These are phyloP conservation scores for Crypturellus tataupa DNA, from an alignment of 2,797 vertebrate genomes.

Conservation along the genomic window DNA sequence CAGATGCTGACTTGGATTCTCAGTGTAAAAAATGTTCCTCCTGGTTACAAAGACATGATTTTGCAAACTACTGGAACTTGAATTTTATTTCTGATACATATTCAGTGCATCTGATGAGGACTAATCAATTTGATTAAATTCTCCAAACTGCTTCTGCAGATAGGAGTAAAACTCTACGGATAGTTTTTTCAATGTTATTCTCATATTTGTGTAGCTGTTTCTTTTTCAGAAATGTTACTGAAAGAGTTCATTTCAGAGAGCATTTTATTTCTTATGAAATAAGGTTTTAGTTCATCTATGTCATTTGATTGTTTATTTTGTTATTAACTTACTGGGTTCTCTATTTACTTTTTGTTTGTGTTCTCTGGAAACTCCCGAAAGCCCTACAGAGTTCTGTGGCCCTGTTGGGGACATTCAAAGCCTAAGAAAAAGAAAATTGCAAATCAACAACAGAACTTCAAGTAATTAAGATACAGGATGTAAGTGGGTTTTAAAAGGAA, in stretches of 20 bases:
- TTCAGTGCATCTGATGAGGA: conserved; percentile 44
- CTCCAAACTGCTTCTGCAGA: conserved; percentile 14
- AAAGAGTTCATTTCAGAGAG: not conserved
- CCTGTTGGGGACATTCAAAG: not conserved
- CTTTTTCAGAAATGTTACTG: not conserved
- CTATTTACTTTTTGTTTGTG: not conserved
- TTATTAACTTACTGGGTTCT: not conserved
- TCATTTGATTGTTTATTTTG: not conserved
- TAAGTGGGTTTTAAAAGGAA: not conserved
- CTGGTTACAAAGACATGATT: conserved; percentile 19
- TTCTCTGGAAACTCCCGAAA: not conserved
- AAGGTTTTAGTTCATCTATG: not conserved
- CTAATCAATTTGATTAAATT: conserved; percentile 34
- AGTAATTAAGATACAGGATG: not conserved
- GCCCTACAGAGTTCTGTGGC: not conserved
- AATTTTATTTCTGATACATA: conserved; percentile 36
- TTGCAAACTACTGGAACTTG: conserved; percentile 1
- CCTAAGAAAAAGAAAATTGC: not conserved
- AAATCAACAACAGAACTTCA: not conserved
- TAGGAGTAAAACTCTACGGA: not conserved
- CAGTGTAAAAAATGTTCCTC: conserved; percentile 5
- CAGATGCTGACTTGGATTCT: not conserved
- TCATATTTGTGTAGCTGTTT: not conserved
- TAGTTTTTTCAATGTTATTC: not conserved
- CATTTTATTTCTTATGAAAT: not conserved